Evolutionary conservation across 2,113 vertebrate genomes (phyloP), one percentile per base, ranked within the genome.

Genomic region (Elephantulus edwardii): DNA sequence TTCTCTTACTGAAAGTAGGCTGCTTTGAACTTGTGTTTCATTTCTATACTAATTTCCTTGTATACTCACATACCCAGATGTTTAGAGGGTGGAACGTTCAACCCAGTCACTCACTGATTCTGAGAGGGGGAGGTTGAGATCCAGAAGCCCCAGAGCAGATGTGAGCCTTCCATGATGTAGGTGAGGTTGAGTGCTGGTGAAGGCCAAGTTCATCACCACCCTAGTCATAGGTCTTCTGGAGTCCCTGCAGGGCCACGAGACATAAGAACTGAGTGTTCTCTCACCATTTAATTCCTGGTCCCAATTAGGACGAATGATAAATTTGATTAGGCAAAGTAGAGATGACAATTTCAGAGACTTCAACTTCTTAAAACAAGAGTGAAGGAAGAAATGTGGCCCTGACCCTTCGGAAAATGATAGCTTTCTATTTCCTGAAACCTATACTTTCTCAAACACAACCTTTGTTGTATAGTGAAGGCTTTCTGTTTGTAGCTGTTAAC

Each of bases 21-120:
- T 88, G 70, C 75, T 95, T 88, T 82, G 52, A 58, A 50, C n/a
- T 72, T 40, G 42, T 81, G 83, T 91, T 92, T 35, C 81, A 52
- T 92, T 68, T 78, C 48, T 85, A 22, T 64, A 77, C 70, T 94
- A 68, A 38, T 78, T 83, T 88, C 87, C 84, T 48, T 35, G 58
- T 26, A 2, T 94, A 42, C 35, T 44, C 50, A 44, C 35, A 33
- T 26, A 88, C 35, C 44, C 48, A 71, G 71, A 38, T 82, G 38
- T 85, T 88, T 64, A 38, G 62, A 42, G 44, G 44, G 46, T 40
- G 33, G 33, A 93, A 77, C 58, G 40, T 68, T 42, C 24, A 72
- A 24, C 17, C 38, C 40, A 58, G 35, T 91, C 89, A 80, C 35
- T 28, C 56, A 77, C n/a, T n/a, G n/a, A n/a, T 10, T 35, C 7